Evolutionary conservation across 1,140 invertebrate genomes (phyloP).

Genomic region (Halesus radiatus): DNA sequence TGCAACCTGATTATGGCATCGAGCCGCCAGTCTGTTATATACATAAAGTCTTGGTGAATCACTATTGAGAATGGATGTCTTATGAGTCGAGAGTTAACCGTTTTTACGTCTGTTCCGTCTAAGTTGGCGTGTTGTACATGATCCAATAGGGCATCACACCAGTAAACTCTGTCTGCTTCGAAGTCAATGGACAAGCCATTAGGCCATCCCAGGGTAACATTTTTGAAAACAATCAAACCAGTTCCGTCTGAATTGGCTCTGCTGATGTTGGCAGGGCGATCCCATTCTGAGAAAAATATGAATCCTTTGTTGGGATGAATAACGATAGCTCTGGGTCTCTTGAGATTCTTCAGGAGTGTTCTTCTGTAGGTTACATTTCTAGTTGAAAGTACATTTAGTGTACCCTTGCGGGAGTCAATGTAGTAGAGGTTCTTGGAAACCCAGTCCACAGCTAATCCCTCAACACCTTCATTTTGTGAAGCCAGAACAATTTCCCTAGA

Average conservation of each 20-base stretch:
- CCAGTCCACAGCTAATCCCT: slow-evolving; percentile 98
- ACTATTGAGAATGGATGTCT: slow-evolving; percentile 97
- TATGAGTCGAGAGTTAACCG: slow-evolving; percentile 89
- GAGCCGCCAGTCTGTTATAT: slow-evolving; percentile 96
- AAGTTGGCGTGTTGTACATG: slow-evolving; percentile 96
- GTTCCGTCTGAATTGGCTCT: slow-evolving; percentile 90
- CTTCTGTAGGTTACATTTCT: slow-evolving; percentile 87
- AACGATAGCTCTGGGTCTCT: slow-evolving; percentile 93
- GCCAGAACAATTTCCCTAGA: slow-evolving; percentile 92
- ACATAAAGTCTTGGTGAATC: slow-evolving; percentile 94
- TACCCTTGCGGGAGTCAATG: slow-evolving; percentile 96
- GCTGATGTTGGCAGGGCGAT: slow-evolving; percentile 95
- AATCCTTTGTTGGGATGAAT: slow-evolving; percentile 95
- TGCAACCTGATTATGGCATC: slow-evolving; percentile 95
- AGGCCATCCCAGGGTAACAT: slow-evolving; percentile 95
- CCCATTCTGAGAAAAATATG: slow-evolving; percentile 97
- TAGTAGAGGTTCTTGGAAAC: slow-evolving; percentile 97
- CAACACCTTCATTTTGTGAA: slow-evolving; percentile 97
- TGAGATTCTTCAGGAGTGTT: slow-evolving; percentile 89
- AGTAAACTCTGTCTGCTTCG: slow-evolving; percentile 87
- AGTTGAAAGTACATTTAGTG: slow-evolving; percentile 93
- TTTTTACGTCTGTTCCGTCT: slow-evolving; percentile 93
- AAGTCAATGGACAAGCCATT: slow-evolving; percentile 96
- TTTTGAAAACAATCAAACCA: slow-evolving; percentile 89
- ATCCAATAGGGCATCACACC: slow-evolving; percentile 95